Evolutionary conservation across 2,113 vertebrate genomes (phyloP), one percentile per base, ranked within the genome.

Genomic region (Vicugna pacos): DNA sequence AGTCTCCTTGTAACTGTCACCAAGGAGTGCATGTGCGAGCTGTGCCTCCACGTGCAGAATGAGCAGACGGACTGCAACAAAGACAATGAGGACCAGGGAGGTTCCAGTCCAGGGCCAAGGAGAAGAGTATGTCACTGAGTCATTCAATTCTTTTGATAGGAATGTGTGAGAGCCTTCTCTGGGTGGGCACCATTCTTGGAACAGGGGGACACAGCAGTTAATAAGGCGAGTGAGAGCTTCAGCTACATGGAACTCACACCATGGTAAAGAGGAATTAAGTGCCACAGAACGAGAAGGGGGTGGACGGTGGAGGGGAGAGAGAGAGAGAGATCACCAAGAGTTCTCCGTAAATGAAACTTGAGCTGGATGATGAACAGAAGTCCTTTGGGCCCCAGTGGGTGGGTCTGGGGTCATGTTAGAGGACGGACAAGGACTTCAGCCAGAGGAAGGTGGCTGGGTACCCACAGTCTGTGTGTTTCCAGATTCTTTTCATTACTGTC

Each of bases 21-120:
- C 13, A 56, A 32, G 54, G 65, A 17, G 3, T 22, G 16, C 0
- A 2, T 1, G 11, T 5, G 16, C 7, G 32, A 2, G 35, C 8
- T 3, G 7, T 35, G 19, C 26, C 14, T 52, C 17, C 17, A 5
- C 1, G 16, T 73, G 42, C 15, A 6, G n/a, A 8, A 3, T 4
- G 17, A 32, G 38, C 17, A 50, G 38, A 69, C 20, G 16, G 60
- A n/a, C 48, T 5, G 24, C 19, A 8, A 11, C 20, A 46, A 32
- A 81, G 84, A n/a, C 3, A 9, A n/a, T 8, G 12, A 60, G 19
- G 38, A 13, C 8, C 64, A 24, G 8, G 17, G 54, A 26, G 17
- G 35, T 30, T 11, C 16, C 22, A 22, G 8, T 28, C 22, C 35
- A 58, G 22, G 56, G 56, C 19, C 65, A 46, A 65, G 85, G 76